A percentile compares a stretch with the other conserved stretches of the same genome.
phyloP scores from a whole-genome alignment of 2,797 vertebrate genomes.

The Hemibagrus guttatus region DNA sequence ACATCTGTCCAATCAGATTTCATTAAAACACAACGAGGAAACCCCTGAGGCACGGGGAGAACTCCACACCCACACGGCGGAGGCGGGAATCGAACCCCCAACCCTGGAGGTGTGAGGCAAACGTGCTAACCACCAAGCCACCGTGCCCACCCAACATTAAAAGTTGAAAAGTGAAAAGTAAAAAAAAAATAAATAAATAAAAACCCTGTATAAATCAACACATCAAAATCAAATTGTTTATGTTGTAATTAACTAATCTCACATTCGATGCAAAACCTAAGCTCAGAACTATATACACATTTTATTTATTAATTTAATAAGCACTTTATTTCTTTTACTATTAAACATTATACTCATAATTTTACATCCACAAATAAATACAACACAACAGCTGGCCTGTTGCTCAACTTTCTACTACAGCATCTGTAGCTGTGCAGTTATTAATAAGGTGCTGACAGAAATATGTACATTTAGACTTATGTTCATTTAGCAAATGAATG shows the following conservation, averaged over 20 bases:
- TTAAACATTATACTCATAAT: conserved; percentile 2
- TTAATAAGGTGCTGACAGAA: background rate
- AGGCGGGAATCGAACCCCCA: too few relatives aligned
- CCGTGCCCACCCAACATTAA: too few relatives aligned
- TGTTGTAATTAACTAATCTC: background rate
- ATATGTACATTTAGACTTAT: background rate
- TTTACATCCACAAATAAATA: conserved; percentile 14
- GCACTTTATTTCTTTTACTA: background rate
- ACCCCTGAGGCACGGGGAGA: too few relatives aligned
- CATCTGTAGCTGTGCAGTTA: background rate
- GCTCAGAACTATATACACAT: background rate
- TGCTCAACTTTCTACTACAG: background rate
- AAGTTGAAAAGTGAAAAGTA: too few relatives aligned
- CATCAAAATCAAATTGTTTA: background rate
- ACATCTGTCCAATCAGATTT: too few relatives aligned
- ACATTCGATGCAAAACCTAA: background rate
- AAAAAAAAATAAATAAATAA: too few relatives aligned
- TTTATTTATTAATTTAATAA: conserved; percentile 5
- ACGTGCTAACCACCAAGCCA: too few relatives aligned
- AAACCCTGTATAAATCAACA: background rate
- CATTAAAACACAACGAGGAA: background rate
- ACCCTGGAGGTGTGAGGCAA: too few relatives aligned
- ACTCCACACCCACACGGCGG: too few relatives aligned
- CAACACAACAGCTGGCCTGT: conserved; percentile 18
- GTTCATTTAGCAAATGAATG: background rate